A percentile compares a stretch with the other conserved stretches of the same genome.
These are phyloP conservation scores for Agonopterix heracliana DNA, from an alignment of 2,888 invertebrate genomes.

Conservation along the genomic window DNA sequence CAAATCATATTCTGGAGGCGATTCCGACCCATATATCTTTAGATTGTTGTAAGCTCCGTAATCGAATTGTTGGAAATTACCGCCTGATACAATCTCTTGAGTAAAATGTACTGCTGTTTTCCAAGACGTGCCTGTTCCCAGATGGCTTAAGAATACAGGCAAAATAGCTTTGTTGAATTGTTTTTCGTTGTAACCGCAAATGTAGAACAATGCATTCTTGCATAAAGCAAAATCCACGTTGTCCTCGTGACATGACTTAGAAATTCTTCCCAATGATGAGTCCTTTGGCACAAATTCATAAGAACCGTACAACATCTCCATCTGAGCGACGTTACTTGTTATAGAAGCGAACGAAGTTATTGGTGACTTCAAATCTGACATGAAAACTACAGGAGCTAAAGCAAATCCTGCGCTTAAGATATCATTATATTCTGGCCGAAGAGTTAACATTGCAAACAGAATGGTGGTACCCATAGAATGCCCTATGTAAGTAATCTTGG, in stretches of 20 bases:
- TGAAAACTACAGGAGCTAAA: constrained; percentile 81
- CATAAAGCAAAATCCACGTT: constrained; percentile 77
- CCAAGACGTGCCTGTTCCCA: constrained; percentile 85
- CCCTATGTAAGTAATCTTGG: constrained; percentile 82
- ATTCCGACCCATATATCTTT: constrained; percentile 68
- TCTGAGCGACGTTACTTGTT: constrained; percentile 73
- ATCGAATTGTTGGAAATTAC: constrained; percentile 81
- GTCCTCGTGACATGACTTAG: constrained; percentile 72
- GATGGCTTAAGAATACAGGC: constrained; percentile 81
- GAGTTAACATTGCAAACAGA: constrained; percentile 82
- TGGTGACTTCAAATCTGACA: constrained; percentile 79
- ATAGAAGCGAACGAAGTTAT: constrained; percentile 80
- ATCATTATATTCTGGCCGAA: constrained; percentile 80
- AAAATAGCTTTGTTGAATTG: constrained; percentile 82
- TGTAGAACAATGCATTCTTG: constrained; percentile 81
- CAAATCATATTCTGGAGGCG: constrained; percentile 79
- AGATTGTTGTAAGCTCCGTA: constrained; percentile 78
- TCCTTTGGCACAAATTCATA: constrained; percentile 84
- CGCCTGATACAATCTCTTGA: constrained; percentile 69
- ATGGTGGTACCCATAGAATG: constrained; percentile 94
- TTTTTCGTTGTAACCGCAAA: constrained; percentile 82
- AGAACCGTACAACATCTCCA: constrained; percentile 79
- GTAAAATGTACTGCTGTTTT: constrained; percentile 83
- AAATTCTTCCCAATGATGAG: constrained; percentile 73
- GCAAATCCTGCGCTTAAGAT: constrained; percentile 79